Evolutionary conservation across 1,140 invertebrate species (phyloP), one percentile per base, ranked within the genome.

Genomic region (Cyphomyrmex costatus): DNA sequence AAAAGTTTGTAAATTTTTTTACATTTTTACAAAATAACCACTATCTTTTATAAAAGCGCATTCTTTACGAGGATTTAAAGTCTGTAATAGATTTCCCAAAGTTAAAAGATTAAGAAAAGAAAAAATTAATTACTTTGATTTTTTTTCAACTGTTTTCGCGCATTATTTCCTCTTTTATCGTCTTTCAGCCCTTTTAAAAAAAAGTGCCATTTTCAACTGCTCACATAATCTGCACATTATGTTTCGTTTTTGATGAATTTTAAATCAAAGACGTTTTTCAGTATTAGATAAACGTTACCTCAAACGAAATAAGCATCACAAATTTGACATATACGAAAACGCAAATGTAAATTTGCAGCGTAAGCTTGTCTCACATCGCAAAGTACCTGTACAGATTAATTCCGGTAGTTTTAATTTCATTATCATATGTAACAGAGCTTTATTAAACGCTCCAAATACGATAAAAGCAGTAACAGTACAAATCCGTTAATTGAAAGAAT

Each of bases 171-270:
- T 1, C 36, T 14, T 68, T 70, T 14, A 51, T 10, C 10, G 61
- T 46, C 27, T 74, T 78, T 30, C 24, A 30, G 10, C 0, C 4
- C 24, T 61, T 73, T 5, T 66, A 19, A 30, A 27, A 58, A 19
- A 16, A 30, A 46, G 19, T 46, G 33, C 33, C 24, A 10, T 14
- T 58, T 30, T 8, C 21, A 42, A 56, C 30, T 27, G 46, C 33
- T 30, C 24, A 27, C 10, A 1, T 82, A 82, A 82, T 73, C n/a
- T 36, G 24, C 33, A 53, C 24, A 27, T 82, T 58, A 73, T 12
- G 24, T 82, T 33, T 46, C 30, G 21, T 19, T 24, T 82, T 73
- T 71, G 36, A 73, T 71, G 14, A 60, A 82, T 82, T 58, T 82
- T 73, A 30, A 71, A 82, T 42, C 24, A 82, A 27, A 58, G 1